Conservation (phyloP, 2,113 vertebrate species). For the Ginglymostoma cirratum region DNA sequence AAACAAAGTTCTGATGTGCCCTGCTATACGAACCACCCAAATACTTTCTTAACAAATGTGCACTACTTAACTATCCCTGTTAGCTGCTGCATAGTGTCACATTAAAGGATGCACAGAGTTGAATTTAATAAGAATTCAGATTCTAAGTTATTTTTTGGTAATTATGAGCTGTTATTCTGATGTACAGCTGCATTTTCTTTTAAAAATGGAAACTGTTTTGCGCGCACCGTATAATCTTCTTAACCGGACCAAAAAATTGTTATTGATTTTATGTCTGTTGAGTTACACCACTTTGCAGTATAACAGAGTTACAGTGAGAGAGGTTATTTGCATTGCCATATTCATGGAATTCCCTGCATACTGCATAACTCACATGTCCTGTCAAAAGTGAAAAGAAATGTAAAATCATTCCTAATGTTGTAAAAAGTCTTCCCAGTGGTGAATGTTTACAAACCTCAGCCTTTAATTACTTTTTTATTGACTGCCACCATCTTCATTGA, state of each 20-base stretch:
- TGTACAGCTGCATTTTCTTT: background rate
- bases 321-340: slow-evolving; percentile 27
- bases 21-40: background rate
- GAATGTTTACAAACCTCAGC: slow-evolving; percentile 36
- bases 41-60: slow-evolving; percentile 19
- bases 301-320: slow-evolving; percentile 22
- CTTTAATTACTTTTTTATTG: slow-evolving; percentile 37
- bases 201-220: background rate
- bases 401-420: slow-evolving; percentile 35
- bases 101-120: background rate
- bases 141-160: background rate
- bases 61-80: background rate
- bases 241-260: slow-evolving; percentile 34
- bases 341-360: slow-evolving; percentile 30
- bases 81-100: background rate
- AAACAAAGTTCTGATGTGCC: background rate
- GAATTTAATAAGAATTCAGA: background rate
- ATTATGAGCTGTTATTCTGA: slow-evolving; percentile 14
- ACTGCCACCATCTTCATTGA: slow-evolving; percentile 35
- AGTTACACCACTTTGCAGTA: slow-evolving; percentile 7
- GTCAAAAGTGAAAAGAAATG: slow-evolving; percentile 24
- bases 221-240: slow-evolving; percentile 25
- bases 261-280: slow-evolving; percentile 33
- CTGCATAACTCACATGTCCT: slow-evolving; percentile 15
- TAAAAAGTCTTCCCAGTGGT: slow-evolving; percentile 35